phyloP scores from a whole-genome alignment of 2,113 vertebrate genomes.

The Synchiropus splendidus region DNA sequence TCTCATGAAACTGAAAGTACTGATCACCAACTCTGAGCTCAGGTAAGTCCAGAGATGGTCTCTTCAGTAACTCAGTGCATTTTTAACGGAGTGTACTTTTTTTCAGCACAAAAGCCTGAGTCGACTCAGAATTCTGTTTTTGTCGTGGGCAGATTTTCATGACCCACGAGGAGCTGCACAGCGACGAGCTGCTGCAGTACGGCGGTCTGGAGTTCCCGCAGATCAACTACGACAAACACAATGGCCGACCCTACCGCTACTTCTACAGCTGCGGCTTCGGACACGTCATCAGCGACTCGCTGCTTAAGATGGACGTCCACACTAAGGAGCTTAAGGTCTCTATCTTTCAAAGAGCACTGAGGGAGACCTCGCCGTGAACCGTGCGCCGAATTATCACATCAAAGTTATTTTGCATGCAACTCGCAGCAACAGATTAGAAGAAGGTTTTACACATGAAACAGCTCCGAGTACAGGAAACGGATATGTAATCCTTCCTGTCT shows the following conservation, averaged over 20 bases:
- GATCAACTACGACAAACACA: slow-evolving; percentile 78
- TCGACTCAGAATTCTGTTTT: neutral
- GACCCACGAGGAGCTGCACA: slow-evolving; percentile 76
- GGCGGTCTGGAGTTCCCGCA: slow-evolving; percentile 87
- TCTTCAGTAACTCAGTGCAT: too few species aligned
- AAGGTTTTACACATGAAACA: slow-evolving; percentile 32
- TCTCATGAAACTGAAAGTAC: too few species aligned
- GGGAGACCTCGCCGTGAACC: slow-evolving; percentile 15
- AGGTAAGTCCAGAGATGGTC: too few species aligned
- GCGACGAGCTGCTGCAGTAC: slow-evolving; percentile 67
- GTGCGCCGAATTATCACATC: slow-evolving; percentile 16
- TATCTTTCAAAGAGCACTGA: slow-evolving; percentile 17
- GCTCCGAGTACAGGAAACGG: slow-evolving; percentile 18
- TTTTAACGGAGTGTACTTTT: neutral
- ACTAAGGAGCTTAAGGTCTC: slow-evolving; percentile 80
- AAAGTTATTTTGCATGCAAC: slow-evolving; percentile 17
- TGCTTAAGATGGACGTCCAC: slow-evolving; percentile 81
- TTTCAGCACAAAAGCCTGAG: too few species aligned
- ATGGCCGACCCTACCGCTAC: slow-evolving; percentile 73
- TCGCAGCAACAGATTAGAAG: slow-evolving; percentile 5
- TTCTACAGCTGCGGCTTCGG: slow-evolving; percentile 84
- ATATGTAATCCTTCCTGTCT: slow-evolving; percentile 25
- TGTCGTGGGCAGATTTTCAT: slow-evolving; percentile 70
- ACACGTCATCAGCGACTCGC: slow-evolving; percentile 77
- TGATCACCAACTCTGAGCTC: too few species aligned